A percentile compares a stretch with the other conserved stretches of the same genome.
These are phyloP conservation scores for Atractosteus spatula DNA, from an alignment of 2,113 vertebrate species.

Conservation along the genomic window DNA sequence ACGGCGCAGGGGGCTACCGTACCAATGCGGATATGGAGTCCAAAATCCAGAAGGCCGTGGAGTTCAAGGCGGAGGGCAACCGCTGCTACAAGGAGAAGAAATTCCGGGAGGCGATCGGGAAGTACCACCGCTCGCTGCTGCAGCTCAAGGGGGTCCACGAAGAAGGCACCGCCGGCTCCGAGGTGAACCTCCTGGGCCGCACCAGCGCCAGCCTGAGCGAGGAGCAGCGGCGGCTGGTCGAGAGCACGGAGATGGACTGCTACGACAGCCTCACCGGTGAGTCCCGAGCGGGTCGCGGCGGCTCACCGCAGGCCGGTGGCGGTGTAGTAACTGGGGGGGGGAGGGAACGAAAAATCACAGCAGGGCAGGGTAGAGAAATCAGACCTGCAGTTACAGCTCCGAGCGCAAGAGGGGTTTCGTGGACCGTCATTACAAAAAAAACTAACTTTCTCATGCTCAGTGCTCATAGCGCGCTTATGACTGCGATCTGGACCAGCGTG, in stretches of 20 bases:
- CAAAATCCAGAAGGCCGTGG: constrained; percentile 82
- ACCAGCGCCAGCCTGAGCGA: constrained; percentile 67
- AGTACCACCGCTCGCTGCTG: constrained; percentile 87
- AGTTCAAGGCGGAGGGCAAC: constrained; percentile 85
- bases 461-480: too few relatives aligned
- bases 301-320: too few relatives aligned
- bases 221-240: constrained; percentile 80
- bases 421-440: too few relatives aligned
- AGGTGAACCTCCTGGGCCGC: constrained; percentile 66
- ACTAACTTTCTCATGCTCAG: too few relatives aligned
- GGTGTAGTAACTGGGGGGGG: too few relatives aligned
- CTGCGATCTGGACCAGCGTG: too few relatives aligned
- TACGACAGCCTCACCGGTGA: constrained; percentile 88
- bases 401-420: too few relatives aligned
- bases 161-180: constrained; percentile 64
- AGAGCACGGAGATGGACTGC: constrained; percentile 88
- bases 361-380: background rate
- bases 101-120: constrained; percentile 88
- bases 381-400: background rate
- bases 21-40: constrained; percentile 70
- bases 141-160: constrained; percentile 81
- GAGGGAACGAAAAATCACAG: background rate
- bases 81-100: constrained; percentile 90
- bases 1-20: constrained; percentile 44
- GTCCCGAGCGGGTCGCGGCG: constrained; percentile 13